Percentiles rank a stretch among this genome's conserved stretches.
phyloP scores from a whole-genome alignment of 2,113 vertebrate species.

The Gobiocypris rarus region DNA sequence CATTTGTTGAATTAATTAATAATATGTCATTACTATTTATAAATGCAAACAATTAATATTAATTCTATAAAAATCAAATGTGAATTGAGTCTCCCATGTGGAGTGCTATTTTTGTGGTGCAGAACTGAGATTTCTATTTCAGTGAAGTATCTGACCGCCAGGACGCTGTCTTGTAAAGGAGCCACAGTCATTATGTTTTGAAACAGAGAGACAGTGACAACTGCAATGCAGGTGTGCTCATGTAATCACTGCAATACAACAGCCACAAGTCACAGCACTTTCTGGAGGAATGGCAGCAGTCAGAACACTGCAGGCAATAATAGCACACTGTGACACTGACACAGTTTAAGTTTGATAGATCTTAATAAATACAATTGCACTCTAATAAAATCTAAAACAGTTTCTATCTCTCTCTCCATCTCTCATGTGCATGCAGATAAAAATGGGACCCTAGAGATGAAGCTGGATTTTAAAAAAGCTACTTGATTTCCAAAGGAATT shows the following conservation, averaged over 20 bases:
- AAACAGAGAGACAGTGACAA: background rate
- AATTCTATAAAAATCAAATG: no score
- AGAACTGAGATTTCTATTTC: no score
- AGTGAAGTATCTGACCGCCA: no score
- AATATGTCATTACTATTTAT: no score
- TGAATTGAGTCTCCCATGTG: no score
- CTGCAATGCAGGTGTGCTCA: background rate
- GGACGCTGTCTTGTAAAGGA: no score
- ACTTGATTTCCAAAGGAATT: background rate
- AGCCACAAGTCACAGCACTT: background rate
- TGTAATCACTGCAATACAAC: background rate
- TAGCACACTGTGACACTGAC: background rate
- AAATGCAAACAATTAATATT: no score
- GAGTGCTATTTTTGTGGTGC: no score
- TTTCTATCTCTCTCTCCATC: background rate
- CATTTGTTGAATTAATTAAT: no score
- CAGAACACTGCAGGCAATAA: background rate
- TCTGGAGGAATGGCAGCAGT: background rate
- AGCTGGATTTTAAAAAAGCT: background rate
- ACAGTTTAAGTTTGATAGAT: background rate
- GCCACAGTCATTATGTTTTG: background rate
- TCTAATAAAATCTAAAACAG: background rate
- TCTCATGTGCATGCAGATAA: background rate
- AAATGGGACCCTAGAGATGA: conserved; percentile 26
- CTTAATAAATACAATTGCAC: background rate